phyloP scores from a whole-genome alignment of 2,113 vertebrate species.

The Aspidoscelis tigris region DNA sequence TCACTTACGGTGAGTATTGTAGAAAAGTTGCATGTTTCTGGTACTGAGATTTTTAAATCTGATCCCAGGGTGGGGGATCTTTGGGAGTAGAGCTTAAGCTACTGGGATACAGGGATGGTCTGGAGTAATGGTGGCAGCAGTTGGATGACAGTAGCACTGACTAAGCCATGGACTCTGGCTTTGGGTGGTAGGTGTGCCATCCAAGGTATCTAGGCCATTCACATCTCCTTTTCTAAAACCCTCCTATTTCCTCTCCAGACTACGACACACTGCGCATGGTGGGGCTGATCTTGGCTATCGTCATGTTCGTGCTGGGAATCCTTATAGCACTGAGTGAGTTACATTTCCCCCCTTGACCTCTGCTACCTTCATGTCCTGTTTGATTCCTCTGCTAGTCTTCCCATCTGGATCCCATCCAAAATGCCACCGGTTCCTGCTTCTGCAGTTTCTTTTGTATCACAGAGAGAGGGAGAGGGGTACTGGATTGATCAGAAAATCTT shows the following conservation, averaged over 20 bases:
- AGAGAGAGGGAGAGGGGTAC: neutral
- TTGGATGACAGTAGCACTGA: neutral
- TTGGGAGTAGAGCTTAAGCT: neutral
- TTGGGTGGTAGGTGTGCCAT: neutral
- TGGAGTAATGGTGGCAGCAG: neutral
- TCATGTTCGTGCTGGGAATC: constrained; percentile 89
- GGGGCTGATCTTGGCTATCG: constrained; percentile 84
- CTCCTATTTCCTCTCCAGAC: constrained; percentile 72
- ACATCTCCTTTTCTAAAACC: neutral
- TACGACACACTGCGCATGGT: constrained; percentile 86
- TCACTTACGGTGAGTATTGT: constrained; percentile 46
- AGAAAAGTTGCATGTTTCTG: neutral
- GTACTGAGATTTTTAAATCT: neutral
- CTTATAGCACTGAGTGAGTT: constrained; percentile 86
- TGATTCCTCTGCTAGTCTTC: neutral
- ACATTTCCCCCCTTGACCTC: neutral
- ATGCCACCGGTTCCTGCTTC: neutral
- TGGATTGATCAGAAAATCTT: too few species aligned
- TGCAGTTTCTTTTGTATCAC: neutral
- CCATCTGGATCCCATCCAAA: neutral
- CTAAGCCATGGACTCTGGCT: neutral
- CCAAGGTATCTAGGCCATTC: neutral
- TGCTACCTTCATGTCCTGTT: neutral
- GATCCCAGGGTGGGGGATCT: too few species aligned
- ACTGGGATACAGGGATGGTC: too few species aligned